Percentiles rank a stretch among this genome's conserved stretches.
Evolutionary conservation across 2,113 vertebrate genomes (phyloP).

Genomic region (Morone saxatilis): DNA sequence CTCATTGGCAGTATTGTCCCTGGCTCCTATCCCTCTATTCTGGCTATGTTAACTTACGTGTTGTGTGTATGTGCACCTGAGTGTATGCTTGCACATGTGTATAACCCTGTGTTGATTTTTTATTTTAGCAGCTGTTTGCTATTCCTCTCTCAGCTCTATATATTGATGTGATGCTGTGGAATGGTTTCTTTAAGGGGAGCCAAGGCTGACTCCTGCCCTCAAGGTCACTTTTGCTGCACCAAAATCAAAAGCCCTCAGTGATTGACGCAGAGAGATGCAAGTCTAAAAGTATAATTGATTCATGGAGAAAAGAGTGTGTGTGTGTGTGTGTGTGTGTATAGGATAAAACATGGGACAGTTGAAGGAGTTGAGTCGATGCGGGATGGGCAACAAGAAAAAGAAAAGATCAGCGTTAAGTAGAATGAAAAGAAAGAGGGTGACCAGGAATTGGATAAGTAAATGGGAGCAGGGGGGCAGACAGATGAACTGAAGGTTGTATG

Average conservation of each 20-base stretch:
- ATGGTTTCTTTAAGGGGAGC: conserved; percentile 31
- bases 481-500: neutral
- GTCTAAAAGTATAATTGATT: conserved; percentile 33
- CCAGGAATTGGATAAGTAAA: conserved; percentile 1
- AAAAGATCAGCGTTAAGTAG: neutral
- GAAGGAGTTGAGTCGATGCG: neutral
- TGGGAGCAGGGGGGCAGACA: neutral
- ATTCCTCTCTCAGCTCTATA: conserved; percentile 39
- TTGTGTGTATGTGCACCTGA: conserved; percentile 6
- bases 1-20: conserved; percentile 32
- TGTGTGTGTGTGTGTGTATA: neutral
- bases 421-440: neutral
- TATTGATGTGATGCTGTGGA: conserved; percentile 37
- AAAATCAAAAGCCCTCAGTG: conserved; percentile 49
- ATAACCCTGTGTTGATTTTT: neutral
- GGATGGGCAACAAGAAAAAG: neutral
- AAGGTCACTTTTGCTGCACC: conserved; percentile 37
- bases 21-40: conserved; percentile 18
- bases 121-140: conserved; percentile 39
- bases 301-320: neutral
- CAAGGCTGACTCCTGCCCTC: conserved; percentile 44
- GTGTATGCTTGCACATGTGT: conserved; percentile 13
- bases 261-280: conserved; percentile 31
- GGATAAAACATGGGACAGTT: conserved; percentile 3
- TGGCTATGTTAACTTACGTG: conserved; percentile 35